Percentiles rank a stretch among this genome's conserved stretches.
These are phyloP conservation scores for Drosophila equinoxialis DNA, from an alignment of 1,140 invertebrate species.

Conservation along the genomic window DNA sequence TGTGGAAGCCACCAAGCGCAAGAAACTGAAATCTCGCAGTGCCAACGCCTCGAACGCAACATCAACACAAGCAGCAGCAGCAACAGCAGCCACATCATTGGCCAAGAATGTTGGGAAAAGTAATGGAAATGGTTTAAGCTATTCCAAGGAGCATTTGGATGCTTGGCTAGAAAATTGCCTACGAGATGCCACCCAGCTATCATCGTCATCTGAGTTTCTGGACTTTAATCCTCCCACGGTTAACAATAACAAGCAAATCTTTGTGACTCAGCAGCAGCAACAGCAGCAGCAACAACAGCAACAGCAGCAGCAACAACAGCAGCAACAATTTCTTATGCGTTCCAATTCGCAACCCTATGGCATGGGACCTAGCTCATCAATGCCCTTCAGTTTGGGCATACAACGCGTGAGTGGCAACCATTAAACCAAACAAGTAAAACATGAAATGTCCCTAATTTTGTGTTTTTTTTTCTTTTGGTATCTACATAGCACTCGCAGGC, in stretches of 20 bases:
- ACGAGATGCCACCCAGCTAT: slow-evolving; percentile 75
- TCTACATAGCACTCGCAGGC: slow-evolving; percentile 56
- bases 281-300: slow-evolving; percentile 48
- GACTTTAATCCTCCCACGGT: slow-evolving; percentile 72
- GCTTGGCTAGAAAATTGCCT: slow-evolving; percentile 80
- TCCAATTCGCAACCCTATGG: slow-evolving; percentile 56
- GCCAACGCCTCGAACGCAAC: slow-evolving; percentile 29
- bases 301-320: slow-evolving; percentile 52
- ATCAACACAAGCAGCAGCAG: slow-evolving; percentile 18
- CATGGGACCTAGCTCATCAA: slow-evolving; percentile 40
- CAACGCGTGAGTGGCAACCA: slow-evolving; percentile 70
- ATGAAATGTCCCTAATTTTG: background rate
- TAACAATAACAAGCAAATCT: slow-evolving; percentile 36
- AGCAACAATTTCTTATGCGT: slow-evolving; percentile 62
- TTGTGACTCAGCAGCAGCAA: slow-evolving; percentile 46
- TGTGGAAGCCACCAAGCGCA: slow-evolving; percentile 65
- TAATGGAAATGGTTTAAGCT: slow-evolving; percentile 42
- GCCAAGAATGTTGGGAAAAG: slow-evolving; percentile 30
- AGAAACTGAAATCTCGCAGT: slow-evolving; percentile 76
- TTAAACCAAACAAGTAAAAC: slow-evolving; percentile 10
- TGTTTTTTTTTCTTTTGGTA: background rate
- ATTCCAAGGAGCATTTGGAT: slow-evolving; percentile 78
- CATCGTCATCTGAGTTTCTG: slow-evolving; percentile 79
- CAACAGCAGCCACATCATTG: slow-evolving; percentile 17
- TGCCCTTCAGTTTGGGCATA: slow-evolving; percentile 75